Conservation (phyloP, 2,797 vertebrate genomes). For the Otolemur crassicaudatus region DNA sequence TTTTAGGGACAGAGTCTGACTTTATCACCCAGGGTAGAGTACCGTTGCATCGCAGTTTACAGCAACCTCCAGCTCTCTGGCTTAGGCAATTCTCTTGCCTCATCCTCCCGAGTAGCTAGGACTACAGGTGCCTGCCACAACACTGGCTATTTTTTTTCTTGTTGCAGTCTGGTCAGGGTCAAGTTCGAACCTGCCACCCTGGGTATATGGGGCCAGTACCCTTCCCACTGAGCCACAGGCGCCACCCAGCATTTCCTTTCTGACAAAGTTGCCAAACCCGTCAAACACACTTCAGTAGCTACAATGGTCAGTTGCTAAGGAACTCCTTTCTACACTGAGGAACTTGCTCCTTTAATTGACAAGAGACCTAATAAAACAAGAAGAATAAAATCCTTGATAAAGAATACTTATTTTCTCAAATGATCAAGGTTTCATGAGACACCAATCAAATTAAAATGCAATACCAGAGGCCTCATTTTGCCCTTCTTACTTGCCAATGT, state of each 20-base stretch:
- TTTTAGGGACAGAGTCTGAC: no score
- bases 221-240: no score
- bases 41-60: no score
- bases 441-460: constrained; percentile 32
- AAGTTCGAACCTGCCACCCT: no score
- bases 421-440: neutral
- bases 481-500: neutral
- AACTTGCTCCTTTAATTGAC: neutral
- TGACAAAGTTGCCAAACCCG: neutral
- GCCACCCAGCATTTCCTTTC: neutral
- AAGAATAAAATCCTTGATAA: neutral
- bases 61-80: no score
- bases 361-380: neutral
- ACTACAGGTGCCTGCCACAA: no score
- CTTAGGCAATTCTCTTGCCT: no score
- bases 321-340: neutral
- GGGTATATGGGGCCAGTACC: no score
- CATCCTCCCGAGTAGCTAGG: no score
- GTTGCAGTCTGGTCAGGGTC: no score
- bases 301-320: neutral
- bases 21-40: no score
- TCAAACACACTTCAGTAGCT: neutral
- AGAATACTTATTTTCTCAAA: neutral
- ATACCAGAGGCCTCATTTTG: neutral
- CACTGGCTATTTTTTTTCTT: no score